A percentile compares a stretch with the other conserved stretches of the same genome.
phyloP scores from a whole-genome alignment of 2,888 invertebrate genomes.

The Drosophila bunnanda region DNA sequence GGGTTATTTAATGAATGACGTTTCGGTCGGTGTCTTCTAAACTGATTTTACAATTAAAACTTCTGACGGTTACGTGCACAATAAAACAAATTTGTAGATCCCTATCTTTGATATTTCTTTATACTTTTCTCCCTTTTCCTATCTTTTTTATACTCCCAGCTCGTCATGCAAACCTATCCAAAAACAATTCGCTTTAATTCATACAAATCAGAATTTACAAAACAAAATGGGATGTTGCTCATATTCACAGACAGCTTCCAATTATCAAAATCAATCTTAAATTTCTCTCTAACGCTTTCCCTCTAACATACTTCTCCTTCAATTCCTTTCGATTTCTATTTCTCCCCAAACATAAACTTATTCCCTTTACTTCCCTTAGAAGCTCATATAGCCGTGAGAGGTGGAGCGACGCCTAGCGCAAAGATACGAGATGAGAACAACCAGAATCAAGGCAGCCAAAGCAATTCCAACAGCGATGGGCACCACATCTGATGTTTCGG shows the following conservation, averaged over 20 bases:
- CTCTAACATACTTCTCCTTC: conserved; percentile 16
- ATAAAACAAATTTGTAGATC: conserved; percentile 34
- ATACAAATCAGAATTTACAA: conserved; percentile 41
- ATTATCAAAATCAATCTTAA: conserved; percentile 79
- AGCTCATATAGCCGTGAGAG: conserved; percentile 89
- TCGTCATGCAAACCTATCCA: conserved; percentile 4
- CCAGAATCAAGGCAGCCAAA: conserved; percentile 89
- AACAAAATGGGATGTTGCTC: conserved; percentile 41
- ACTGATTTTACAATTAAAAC: conserved; percentile 30
- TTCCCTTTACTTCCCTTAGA: conserved; percentile 46
- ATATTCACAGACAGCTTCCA: conserved; percentile 57
- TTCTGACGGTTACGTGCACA: conserved; percentile 35
- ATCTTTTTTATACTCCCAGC: not conserved
- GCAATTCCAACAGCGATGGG: conserved; percentile 99
- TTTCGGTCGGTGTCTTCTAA: conserved; percentile 18
- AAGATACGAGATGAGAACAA: conserved; percentile 96
- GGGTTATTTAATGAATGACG: conserved; percentile 25
- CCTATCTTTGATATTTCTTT: conserved; percentile 4
- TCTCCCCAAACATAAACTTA: conserved; percentile 9
- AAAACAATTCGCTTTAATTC: conserved; percentile 30
- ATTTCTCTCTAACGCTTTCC: conserved; percentile 70
- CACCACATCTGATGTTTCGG: conserved; percentile 94
- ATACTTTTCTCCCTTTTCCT: too few species aligned
- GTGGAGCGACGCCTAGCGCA: conserved; percentile 94
- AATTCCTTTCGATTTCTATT: conserved; percentile 16